These are phyloP conservation scores for Gambusia holbrooki DNA, from an alignment of 2,113 vertebrate genomes.

Conservation along the genomic window DNA sequence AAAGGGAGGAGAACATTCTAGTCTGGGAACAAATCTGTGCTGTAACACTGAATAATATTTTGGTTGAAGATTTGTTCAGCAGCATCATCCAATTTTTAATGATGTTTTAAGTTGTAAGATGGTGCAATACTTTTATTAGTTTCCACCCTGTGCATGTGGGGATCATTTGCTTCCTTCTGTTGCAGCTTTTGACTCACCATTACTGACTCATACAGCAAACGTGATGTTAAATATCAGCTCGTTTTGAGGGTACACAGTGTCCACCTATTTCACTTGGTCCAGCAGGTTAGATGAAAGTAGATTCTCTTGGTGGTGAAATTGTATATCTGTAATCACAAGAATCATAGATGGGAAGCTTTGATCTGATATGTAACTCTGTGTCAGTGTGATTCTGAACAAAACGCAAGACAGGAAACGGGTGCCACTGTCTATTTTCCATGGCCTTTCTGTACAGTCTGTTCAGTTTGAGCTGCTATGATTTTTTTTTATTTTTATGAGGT, in stretches of 20 bases:
- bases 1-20: constrained; percentile 25
- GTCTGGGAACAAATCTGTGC: constrained; percentile 19
- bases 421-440: constrained; percentile 6
- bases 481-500: constrained; percentile 3
- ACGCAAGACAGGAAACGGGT: neutral
- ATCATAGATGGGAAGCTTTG: neutral
- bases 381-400: neutral
- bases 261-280: neutral
- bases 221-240: constrained; percentile 15
- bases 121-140: constrained; percentile 29
- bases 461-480: constrained; percentile 41
- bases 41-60: constrained; percentile 7
- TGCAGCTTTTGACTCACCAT: constrained; percentile 7
- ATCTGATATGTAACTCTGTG: neutral
- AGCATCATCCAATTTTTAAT: constrained; percentile 33
- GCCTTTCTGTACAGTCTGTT: constrained; percentile 37
- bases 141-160: neutral
- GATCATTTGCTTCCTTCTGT: neutral
- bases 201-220: constrained; percentile 31
- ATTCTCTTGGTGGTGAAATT: neutral
- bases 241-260: constrained; percentile 1
- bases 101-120: constrained; percentile 38
- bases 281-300: neutral
- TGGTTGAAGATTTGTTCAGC: constrained; percentile 16
- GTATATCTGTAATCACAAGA: neutral